These are phyloP conservation scores for Noturus placidus DNA, from an alignment of 2,113 vertebrate genomes.

Conservation along the genomic window DNA sequence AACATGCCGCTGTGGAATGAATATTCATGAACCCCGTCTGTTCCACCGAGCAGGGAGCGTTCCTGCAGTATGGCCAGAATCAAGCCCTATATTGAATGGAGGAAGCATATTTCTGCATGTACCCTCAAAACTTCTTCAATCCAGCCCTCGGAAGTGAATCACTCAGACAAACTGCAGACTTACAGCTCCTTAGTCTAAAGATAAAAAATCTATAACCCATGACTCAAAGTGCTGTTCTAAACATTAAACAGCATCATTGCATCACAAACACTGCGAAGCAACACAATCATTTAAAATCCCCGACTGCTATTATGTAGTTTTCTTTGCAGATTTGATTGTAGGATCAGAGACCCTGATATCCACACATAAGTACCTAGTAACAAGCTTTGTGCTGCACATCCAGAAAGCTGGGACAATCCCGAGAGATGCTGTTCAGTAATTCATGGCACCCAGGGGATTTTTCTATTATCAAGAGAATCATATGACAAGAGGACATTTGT, in stretches of 20 bases:
- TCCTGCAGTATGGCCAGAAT: not conserved
- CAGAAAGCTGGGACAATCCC: constrained; percentile 20
- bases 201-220: constrained; percentile 39
- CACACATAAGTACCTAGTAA: not conserved
- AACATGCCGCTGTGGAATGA: constrained; percentile 36
- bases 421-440: constrained; percentile 32
- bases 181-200: constrained; percentile 36
- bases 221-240: constrained; percentile 6
- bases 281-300: not conserved
- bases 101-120: constrained; percentile 56
- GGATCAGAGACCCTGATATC: not conserved
- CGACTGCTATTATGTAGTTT: constrained; percentile 7
- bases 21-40: constrained; percentile 57
- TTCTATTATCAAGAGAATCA: constrained; percentile 37
- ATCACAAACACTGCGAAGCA: not conserved
- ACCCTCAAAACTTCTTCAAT: constrained; percentile 48
- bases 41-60: constrained; percentile 14
- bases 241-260: not conserved
- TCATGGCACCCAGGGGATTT: constrained; percentile 29
- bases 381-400: constrained; percentile 9
- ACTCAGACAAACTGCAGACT: constrained; percentile 19
- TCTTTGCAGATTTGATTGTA: not conserved
- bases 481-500: constrained; percentile 14
- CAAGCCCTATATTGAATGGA: not conserved
- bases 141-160: no score